Evolutionary conservation across 2,113 vertebrate species (phyloP), one percentile per base, ranked within the genome.

Genomic region (Numenius arquata): DNA sequence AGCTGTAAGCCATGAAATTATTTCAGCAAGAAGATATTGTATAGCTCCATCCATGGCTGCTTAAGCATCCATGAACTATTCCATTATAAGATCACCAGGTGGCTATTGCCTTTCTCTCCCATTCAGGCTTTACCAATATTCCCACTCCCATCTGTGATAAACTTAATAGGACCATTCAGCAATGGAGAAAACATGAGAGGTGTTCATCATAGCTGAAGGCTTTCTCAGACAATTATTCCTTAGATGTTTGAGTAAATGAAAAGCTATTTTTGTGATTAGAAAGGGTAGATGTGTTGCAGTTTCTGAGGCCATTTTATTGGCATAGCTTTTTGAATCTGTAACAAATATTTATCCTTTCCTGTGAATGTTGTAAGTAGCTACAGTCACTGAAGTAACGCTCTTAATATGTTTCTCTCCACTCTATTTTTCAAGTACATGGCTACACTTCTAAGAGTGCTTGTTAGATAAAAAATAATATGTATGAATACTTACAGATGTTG

Each of bases 11-110:
- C 56, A 34, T 81, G 81, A 73, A 89, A 75, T 83, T 43, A 81
- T 85, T 65, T 68, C 68, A 58, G 45, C 58, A 40, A 61, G 53
- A 59, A 87, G 80, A 74, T 74, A 43, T 47, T 79, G 16, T 56
- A 21, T 25, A 56, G 86, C 58, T 91, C 66, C 43, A 85, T 85
- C 67, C 45, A 58, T 40, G 65, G 72, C 90, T 92, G 91, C 86
- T 81, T 75, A 75, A 91, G 91, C 75, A 67, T 74, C 93, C 89
- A 88, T 90, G 96, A 91, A 50, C 74, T 81, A 34, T 83, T 90
- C 72, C 79, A 86, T 88, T 93, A 79, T 21, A 53, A 36, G 67
- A 71, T 92, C 93, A 92, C 71, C 80, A 45, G 93, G 86, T 95
- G 95, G 93, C 71, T 78, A 32, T 61, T 76, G 86, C 89, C 68